Percentiles rank a stretch among this genome's conserved stretches.
Conservation (phyloP, 2,113 vertebrate genomes). For the Peromyscus maniculatus region DNA sequence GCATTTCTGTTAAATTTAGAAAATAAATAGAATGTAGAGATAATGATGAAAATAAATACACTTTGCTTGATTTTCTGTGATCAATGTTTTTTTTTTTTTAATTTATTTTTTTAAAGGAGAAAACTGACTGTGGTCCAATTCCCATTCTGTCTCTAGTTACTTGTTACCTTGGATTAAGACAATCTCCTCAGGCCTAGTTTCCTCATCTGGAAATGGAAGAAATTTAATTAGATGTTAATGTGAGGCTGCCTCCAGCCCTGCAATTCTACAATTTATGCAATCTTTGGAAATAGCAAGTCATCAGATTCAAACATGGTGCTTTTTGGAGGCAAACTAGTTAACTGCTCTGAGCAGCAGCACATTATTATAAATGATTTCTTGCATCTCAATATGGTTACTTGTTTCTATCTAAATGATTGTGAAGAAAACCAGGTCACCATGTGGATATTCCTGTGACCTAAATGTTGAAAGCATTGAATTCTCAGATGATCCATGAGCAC, state of each 20-base stretch:
- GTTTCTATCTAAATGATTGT: background rate
- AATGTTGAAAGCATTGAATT: background rate
- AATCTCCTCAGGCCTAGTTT: conserved; percentile 56
- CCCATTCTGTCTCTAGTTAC: background rate
- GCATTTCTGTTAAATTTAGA: conserved; percentile 32
- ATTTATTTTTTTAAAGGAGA: background rate
- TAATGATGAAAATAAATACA: background rate
- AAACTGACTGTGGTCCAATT: background rate
- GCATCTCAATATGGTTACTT: background rate
- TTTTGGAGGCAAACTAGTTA: conserved; percentile 23
- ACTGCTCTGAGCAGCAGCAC: background rate
- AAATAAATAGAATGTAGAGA: background rate
- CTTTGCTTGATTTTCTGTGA: conserved; percentile 37
- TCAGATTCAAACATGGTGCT: background rate
- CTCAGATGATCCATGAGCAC: background rate
- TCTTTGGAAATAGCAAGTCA: conserved; percentile 54
- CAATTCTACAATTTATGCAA: conserved; percentile 33
- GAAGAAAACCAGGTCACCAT: background rate
- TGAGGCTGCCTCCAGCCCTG: background rate
- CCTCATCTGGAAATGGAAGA: conserved; percentile 63
- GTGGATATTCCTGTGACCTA: background rate
- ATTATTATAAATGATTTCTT: background rate
- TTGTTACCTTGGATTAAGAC: conserved; percentile 41
- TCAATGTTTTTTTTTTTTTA: background rate
- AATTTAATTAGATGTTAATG: conserved; percentile 51